Base-by-base conservation (phyloP, 92 coral and sea anemone species). In the Heteractis magnifica region DNA sequence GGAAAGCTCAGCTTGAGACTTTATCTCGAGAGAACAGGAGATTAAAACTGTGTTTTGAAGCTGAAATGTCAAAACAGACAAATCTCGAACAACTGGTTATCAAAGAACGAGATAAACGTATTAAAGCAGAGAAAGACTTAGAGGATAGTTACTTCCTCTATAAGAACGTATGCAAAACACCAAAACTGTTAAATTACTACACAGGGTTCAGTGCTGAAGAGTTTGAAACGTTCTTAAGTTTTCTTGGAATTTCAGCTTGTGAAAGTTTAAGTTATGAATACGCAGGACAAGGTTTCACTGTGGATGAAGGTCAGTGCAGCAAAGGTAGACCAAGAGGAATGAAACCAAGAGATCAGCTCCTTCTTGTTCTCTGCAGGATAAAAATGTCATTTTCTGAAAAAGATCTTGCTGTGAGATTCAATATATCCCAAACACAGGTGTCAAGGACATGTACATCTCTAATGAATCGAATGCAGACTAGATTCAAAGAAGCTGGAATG, bases 301-400 rank as follows among this genome's bases (percentile, higher is more conserved):
- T 82, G 0, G 51, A 52, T 6, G 52, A 53, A 72, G 52, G 70
- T 18, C 70, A 62, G 10, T n/a, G 77, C 13, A 65, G 14, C 7
- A 11, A 3, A 49, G 86, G 86, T 13, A 19, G 79, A 12, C 72
- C 79, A 18, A 60, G 86, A 20, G 44, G 65, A 15, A 21, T 87
- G 72, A 72, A 85, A 16, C 87, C 88, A 4, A 82, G 70, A 79
- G 75, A 88, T 21, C 87, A 88, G 59, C 80, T 88, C 14, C 75
- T 88, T 6, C 58, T 88, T 64, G 87, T 84, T 0, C 19, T 88
- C 11, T 77, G 84, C 23, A 55, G 91, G 52, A 18, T 88, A 4
- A 72, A 87, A 13, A 73, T 70, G 60, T 83, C 84, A 44, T 64
- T 88, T 19, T 70, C 82, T 19, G 68, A 52, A 5, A 78, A 71